Conservation (phyloP, 2,797 vertebrate species). For the Psittacula echo region DNA sequence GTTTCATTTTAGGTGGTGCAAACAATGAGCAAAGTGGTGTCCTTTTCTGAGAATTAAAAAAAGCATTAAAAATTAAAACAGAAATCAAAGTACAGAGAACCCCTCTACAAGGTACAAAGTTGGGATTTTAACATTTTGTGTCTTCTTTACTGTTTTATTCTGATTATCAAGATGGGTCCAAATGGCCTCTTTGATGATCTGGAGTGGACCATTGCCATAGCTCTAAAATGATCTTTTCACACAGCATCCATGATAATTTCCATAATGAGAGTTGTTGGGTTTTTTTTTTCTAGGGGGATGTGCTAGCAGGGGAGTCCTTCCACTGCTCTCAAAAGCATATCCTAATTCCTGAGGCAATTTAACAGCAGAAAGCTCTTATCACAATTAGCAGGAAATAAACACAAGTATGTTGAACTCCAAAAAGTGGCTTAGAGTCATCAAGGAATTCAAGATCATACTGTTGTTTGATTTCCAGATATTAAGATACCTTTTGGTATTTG, state of each 20-base stretch:
- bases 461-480: neutral
- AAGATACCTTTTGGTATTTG: neutral
- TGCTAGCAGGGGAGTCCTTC: neutral
- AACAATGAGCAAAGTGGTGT: neutral
- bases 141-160: neutral
- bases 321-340: neutral
- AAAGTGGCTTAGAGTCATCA: neutral
- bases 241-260: neutral
- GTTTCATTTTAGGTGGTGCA: neutral
- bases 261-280: neutral
- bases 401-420: neutral
- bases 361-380: neutral
- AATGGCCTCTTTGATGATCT: neutral
- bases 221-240: neutral
- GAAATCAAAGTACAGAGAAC: neutral
- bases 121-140: neutral
- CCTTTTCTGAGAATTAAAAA: neutral
- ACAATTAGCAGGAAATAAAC: constrained; percentile 11
- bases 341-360: neutral
- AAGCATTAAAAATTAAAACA: neutral
- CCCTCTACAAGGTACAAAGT: neutral
- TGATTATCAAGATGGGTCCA: neutral
- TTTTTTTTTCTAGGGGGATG: neutral
- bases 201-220: neutral
- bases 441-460: neutral